These are phyloP conservation scores for Anastrepha ludens DNA, from an alignment of 1,140 invertebrate genomes.

Conservation along the genomic window DNA sequence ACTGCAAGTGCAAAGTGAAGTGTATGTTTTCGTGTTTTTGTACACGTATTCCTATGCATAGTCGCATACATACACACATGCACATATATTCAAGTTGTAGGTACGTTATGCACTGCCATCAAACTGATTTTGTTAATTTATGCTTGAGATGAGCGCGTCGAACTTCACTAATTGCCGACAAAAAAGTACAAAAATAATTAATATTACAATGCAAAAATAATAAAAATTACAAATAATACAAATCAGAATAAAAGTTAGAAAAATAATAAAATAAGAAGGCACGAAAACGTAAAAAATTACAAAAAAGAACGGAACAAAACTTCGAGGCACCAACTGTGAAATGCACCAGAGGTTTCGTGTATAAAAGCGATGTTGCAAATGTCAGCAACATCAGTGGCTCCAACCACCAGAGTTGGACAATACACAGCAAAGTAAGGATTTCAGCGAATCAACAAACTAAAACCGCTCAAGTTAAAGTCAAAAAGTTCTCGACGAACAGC, in stretches of 20 bases:
- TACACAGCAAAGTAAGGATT: background rate
- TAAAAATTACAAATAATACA: constrained; percentile 25
- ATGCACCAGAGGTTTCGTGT: background rate
- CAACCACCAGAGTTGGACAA: constrained; percentile 31
- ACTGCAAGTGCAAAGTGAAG: background rate
- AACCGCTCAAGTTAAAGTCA: background rate
- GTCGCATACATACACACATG: background rate
- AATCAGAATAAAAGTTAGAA: background rate
- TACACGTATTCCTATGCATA: background rate
- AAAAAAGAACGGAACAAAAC: constrained; percentile 31
- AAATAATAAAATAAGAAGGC: constrained; percentile 1
- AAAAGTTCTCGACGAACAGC: background rate
- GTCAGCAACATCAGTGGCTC: constrained; percentile 26
- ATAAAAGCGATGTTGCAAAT: constrained; percentile 44
- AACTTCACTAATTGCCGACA: constrained; percentile 22
- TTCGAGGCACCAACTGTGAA: background rate
- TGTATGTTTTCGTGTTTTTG: background rate
- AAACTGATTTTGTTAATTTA: constrained; percentile 49
- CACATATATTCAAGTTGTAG: background rate
- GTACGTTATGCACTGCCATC: constrained; percentile 1
- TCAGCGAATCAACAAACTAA: constrained; percentile 18
- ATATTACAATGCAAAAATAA: background rate
- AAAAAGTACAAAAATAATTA: constrained; percentile 16
- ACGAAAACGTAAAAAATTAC: background rate
- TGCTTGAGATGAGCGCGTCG: constrained; percentile 40